Evolutionary conservation across 2,888 invertebrate genomes (phyloP).

Genomic region (Julus scandinavius): DNA sequence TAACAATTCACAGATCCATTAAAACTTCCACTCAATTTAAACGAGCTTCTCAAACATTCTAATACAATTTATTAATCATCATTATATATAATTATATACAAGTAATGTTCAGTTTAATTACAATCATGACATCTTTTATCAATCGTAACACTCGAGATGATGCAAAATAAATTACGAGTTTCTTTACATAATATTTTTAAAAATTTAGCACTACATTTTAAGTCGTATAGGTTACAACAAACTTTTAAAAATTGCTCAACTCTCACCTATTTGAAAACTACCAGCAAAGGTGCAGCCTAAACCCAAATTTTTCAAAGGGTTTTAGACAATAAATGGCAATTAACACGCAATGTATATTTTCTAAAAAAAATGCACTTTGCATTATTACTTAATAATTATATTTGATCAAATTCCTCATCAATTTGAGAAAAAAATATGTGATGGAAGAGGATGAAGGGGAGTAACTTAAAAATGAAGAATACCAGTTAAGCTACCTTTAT

Average conservation of each 20-base stretch:
- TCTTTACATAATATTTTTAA: background rate
- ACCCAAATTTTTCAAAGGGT: background rate
- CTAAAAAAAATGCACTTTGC: slow-evolving; percentile 21
- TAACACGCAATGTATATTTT: background rate
- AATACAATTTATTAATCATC: slow-evolving; percentile 18
- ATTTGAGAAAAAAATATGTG: background rate
- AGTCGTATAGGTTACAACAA: background rate
- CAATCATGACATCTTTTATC: slow-evolving; percentile 25
- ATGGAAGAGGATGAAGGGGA: background rate
- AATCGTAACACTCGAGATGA: slow-evolving; percentile 12
- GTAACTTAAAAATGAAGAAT: background rate
- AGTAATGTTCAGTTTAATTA: background rate
- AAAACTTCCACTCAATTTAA: background rate
- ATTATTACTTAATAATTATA: background rate
- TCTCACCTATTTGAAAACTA: background rate
- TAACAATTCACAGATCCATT: too few relatives aligned
- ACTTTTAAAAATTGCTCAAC: slow-evolving; percentile 10
- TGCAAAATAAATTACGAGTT: slow-evolving; percentile 14
- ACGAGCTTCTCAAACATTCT: background rate
- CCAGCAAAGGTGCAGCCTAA: background rate
- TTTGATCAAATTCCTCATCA: background rate
- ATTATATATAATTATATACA: slow-evolving; percentile 35
- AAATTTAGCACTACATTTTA: background rate
- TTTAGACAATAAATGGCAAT: background rate
- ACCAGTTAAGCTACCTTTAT: background rate